Evolutionary conservation across 2,888 invertebrate genomes (phyloP).

Genomic region (Idaea biselata): DNA sequence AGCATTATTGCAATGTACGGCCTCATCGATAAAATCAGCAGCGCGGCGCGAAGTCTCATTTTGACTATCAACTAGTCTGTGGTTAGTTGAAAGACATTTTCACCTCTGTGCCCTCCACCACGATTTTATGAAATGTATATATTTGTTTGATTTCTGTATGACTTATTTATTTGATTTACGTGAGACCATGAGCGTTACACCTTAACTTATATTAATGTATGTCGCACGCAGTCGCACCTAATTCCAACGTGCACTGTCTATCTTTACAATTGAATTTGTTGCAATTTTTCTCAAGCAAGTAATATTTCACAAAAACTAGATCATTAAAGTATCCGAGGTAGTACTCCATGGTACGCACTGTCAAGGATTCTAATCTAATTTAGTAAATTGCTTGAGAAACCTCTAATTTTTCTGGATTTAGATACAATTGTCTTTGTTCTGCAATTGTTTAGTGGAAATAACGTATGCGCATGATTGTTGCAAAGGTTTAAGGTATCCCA

Average conservation of each 20-base stretch:
- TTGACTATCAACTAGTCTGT: no score
- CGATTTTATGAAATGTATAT: no score
- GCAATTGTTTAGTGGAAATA: neutral
- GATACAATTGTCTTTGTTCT: neutral
- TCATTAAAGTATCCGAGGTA: neutral
- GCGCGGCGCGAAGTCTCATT: no score
- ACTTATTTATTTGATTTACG: no score
- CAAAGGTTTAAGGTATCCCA: no score
- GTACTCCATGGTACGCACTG: neutral
- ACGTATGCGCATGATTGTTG: no score
- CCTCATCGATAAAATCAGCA: no score
- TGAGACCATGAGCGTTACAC: no score
- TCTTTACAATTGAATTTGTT: neutral
- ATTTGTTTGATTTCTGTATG: no score
- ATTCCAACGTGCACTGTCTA: neutral
- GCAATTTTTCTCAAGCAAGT: neutral
- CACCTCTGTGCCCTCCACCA: no score
- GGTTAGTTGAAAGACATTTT: no score
- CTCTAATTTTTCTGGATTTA: neutral
- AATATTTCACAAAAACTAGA: neutral
- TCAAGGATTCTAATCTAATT: neutral
- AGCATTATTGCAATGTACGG: no score
- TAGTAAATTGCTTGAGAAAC: neutral
- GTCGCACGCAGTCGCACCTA: neutral
- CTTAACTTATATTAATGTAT: neutral